Base-by-base conservation (phyloP, 2,888 invertebrate species). In the Ophion obscuratus region DNA sequence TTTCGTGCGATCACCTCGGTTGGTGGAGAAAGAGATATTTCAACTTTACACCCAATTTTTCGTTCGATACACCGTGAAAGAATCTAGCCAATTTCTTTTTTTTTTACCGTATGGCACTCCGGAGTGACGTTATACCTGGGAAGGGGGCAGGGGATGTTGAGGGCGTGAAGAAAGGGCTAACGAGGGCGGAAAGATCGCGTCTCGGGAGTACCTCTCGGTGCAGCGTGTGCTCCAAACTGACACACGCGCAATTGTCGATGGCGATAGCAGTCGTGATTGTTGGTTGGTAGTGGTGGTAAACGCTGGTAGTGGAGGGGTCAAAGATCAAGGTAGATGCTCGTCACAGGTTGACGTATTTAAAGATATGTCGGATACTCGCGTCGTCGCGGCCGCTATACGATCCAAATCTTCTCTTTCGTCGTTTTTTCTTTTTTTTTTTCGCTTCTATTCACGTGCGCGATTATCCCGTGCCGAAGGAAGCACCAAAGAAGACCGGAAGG, bases 311-410 rank as follows among this genome's bases (percentile, higher is more conserved):
- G 62, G 78, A 68, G 66, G 27, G 71, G 82, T 85, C 79, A 85
- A 83, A 83, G 85, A 85, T 71, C 85, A 85, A 79, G 85, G 75
- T 82, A 40, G 71, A 79, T 68, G 47, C 47, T 79, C 79, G 79
- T 44, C 74, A 59, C 73, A 74, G 79, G 53, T 75, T 73, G 44
- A 53, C 47, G 57, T 81, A 62, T 77, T 64, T 27, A 57, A 27
- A 71, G 27, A 31, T 31, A 31, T 4, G 31, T 31, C 31, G 2
- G 31, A 31, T 31, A 31, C 31, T 31, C 31, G 31, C 31, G 31
- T 31, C 31, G 31, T 31, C 4, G 31, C 31, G 31, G 31, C 31
- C 4, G 31, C 31, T 31, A 31, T 31, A 31, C 31, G 31, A 31
- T 31, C 4, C 31, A 31, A 31, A 31, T 31, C 40, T 11, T 74